These are phyloP conservation scores for Pachyuromys duprasi DNA, from an alignment of 2,797 vertebrate genomes.

Conservation along the genomic window DNA sequence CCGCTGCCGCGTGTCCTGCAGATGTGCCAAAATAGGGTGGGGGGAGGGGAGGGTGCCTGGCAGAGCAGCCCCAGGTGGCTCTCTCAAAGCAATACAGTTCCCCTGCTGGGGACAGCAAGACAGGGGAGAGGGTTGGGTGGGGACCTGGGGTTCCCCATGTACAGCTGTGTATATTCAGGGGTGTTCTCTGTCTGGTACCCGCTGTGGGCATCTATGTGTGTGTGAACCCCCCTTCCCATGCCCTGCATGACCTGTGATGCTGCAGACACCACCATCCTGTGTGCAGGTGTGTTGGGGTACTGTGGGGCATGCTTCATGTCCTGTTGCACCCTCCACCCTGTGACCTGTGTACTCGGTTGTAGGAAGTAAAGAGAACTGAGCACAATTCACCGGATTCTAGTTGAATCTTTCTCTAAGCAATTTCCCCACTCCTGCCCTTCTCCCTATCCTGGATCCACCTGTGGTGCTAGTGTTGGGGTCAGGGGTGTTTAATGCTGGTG, in stretches of 20 bases:
- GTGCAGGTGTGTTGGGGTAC: conserved; percentile 74
- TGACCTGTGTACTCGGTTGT: conserved; percentile 84
- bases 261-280: conserved; percentile 83
- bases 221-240: conserved; percentile 73
- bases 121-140: conserved; percentile 81
- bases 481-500: conserved; percentile 70
- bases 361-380: conserved; percentile 85
- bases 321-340: conserved; percentile 71
- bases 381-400: conserved; percentile 84
- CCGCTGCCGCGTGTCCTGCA: conserved; percentile 79
- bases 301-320: conserved; percentile 64
- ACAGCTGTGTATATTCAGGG: conserved; percentile 81
- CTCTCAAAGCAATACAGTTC: conserved; percentile 86
- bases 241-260: conserved; percentile 86
- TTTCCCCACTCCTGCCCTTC: conserved; percentile 59
- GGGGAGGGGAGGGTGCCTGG: conserved; percentile 79
- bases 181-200: conserved; percentile 83
- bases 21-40: conserved; percentile 78
- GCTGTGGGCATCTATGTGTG: conserved; percentile 78
- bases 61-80: conserved; percentile 78
- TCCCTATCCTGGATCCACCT: conserved; percentile 64
- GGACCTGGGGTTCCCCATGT: conserved; percentile 81
- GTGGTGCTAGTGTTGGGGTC: conserved; percentile 82
- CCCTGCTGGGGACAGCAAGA: conserved; percentile 77
- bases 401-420: conserved; percentile 84